Evolutionary conservation across 1,140 invertebrate genomes (phyloP).

Genomic region (Atta texana): DNA sequence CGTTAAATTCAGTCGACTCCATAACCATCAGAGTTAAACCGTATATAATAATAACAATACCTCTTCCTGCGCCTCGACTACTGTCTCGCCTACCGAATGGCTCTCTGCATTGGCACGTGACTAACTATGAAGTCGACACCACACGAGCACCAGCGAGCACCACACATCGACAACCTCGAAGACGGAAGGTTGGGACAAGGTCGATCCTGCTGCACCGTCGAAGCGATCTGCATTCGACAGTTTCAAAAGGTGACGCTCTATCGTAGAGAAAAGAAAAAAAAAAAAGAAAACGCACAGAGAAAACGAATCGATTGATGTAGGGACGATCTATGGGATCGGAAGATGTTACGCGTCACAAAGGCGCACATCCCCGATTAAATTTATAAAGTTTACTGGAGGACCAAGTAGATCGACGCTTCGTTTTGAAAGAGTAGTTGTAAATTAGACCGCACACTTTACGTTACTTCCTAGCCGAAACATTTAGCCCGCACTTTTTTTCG

Average conservation of each 20-base stretch:
- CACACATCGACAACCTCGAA: constrained; percentile 85
- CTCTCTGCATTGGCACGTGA: constrained; percentile 82
- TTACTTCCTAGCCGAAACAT: constrained; percentile 1
- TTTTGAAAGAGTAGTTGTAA: constrained; percentile 10
- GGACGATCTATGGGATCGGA: constrained; percentile 19
- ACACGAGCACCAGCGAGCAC: constrained; percentile 85
- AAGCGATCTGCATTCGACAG: constrained; percentile 84
- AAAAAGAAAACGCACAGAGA: constrained; percentile 40
- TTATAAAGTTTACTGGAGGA: constrained; percentile 32
- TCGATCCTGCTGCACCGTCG: constrained; percentile 80
- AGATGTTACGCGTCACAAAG: constrained; percentile 12
- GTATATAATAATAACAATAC: constrained; percentile 70
- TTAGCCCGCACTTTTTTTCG: constrained; percentile 1
- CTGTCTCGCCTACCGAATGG: constrained; percentile 74
- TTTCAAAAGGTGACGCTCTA: constrained; percentile 85
- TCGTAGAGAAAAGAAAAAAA: constrained; percentile 66
- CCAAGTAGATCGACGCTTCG: constrained; percentile 48
- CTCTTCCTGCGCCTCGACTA: constrained; percentile 72
- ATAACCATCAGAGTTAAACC: constrained; percentile 63
- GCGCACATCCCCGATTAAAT: not conserved
- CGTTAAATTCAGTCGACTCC: not conserved
- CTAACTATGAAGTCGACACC: constrained; percentile 84
- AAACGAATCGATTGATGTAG: constrained; percentile 31
- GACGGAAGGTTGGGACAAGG: constrained; percentile 83
- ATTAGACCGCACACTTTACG: constrained; percentile 27